phyloP scores from a whole-genome alignment of 92 coral and sea anemone genomes.

The Porites lobata region DNA sequence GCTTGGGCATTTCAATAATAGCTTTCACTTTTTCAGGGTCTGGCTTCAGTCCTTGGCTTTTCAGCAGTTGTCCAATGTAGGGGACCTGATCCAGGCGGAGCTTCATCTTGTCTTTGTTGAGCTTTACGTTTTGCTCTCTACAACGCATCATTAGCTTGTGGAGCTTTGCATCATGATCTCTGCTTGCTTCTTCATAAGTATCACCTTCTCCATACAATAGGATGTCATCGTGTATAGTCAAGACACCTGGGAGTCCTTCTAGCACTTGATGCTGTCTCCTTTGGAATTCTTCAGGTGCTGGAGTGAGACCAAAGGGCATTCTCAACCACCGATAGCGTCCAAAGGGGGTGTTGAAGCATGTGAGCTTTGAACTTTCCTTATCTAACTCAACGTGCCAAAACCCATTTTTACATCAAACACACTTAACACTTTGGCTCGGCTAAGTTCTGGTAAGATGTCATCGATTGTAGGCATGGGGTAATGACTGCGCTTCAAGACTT shows the following conservation, averaged over 20 bases:
- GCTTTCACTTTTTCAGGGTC: slow-evolving; percentile 57
- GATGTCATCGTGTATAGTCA: slow-evolving; percentile 47
- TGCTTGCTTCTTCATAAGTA: slow-evolving; percentile 43
- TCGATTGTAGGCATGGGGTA: slow-evolving; percentile 60
- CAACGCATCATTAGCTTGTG: slow-evolving; percentile 48
- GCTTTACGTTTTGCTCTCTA: slow-evolving; percentile 38
- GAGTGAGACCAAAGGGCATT: slow-evolving; percentile 24
- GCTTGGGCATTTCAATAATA: background rate
- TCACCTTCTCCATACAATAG: slow-evolving; percentile 48
- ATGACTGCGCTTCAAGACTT: slow-evolving; percentile 42
- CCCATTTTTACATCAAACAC: slow-evolving; percentile 59
- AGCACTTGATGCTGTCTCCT: slow-evolving; percentile 36
- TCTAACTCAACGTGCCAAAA: slow-evolving; percentile 52
- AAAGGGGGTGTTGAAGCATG: slow-evolving; percentile 46
- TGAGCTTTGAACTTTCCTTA: slow-evolving; percentile 46
- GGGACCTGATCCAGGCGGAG: slow-evolving; percentile 47
- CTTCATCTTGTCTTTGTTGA: slow-evolving; percentile 54
- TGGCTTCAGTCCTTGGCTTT: slow-evolving; percentile 37
- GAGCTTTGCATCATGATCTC: slow-evolving; percentile 59
- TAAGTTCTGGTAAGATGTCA: slow-evolving; percentile 45
- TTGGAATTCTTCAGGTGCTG: slow-evolving; percentile 38
- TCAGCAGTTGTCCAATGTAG: slow-evolving; percentile 38
- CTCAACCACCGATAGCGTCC: slow-evolving; percentile 43
- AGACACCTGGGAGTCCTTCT: slow-evolving; percentile 48
- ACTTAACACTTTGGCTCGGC: slow-evolving; percentile 48